Evolutionary conservation across 1,140 invertebrate genomes (phyloP).

Genomic region (Pogonomyrmex barbatus): DNA sequence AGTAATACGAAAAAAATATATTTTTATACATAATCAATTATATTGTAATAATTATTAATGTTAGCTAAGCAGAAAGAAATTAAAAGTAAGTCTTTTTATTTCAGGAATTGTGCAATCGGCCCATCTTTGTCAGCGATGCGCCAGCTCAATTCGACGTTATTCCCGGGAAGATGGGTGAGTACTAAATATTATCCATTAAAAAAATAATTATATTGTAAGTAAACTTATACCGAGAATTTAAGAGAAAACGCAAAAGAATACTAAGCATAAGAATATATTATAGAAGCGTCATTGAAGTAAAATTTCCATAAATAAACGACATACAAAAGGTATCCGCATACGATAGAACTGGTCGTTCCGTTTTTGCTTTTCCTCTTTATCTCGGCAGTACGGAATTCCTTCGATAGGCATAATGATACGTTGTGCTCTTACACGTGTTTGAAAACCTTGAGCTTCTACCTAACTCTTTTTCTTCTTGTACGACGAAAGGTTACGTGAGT

Average conservation of each 20-base stretch:
- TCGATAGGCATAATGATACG: slow-evolving; percentile 79
- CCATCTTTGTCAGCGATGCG: slow-evolving; percentile 93
- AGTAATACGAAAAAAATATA: not conserved
- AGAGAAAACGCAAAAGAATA: not conserved
- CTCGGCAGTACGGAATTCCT: slow-evolving; percentile 64
- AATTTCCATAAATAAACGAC: slow-evolving; percentile 39
- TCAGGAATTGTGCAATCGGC: slow-evolving; percentile 91
- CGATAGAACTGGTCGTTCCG: slow-evolving; percentile 73
- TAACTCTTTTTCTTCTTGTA: slow-evolving; percentile 44
- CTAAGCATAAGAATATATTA: not conserved
- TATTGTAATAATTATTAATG: not conserved
- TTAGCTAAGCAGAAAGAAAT: not conserved
- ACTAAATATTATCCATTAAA: not conserved
- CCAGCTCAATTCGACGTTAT: slow-evolving; percentile 93
- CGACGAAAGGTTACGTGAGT: slow-evolving; percentile 38
- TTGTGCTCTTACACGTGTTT: slow-evolving; percentile 38
- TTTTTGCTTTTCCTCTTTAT: slow-evolving; percentile 66
- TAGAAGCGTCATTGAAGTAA: not conserved
- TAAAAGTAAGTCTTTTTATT: slow-evolving; percentile 76
- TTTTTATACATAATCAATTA: not conserved
- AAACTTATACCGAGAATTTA: not conserved
- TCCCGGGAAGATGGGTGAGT: slow-evolving; percentile 95
- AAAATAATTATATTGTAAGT: not conserved
- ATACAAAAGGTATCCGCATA: slow-evolving; percentile 50
- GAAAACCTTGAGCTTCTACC: slow-evolving; percentile 46